A percentile compares a stretch with the other conserved stretches of the same genome.
These are phyloP conservation scores for Temnothorax unifasciatus DNA, from an alignment of 2,888 invertebrate species.

Conservation along the genomic window DNA sequence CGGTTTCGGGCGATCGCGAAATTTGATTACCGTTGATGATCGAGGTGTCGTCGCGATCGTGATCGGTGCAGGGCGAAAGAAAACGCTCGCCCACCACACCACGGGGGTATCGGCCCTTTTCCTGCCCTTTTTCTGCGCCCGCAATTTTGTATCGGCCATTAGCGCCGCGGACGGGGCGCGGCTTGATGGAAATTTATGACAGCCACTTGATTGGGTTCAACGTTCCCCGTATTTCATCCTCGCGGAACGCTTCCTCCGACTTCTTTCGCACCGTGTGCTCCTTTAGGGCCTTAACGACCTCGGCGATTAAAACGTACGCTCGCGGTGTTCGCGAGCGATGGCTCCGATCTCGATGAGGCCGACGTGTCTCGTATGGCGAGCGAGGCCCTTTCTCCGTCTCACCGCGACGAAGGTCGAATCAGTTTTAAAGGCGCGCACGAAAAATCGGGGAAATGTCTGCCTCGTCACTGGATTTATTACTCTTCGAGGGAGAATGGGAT, in stretches of 20 bases:
- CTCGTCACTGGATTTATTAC: not conserved
- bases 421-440: conserved; percentile 8
- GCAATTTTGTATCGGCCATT: conserved; percentile 84
- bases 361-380: conserved; percentile 37
- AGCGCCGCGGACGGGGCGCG: conserved; percentile 78
- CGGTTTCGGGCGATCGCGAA: conserved; percentile 20
- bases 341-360: conserved; percentile 33
- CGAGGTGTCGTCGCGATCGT: conserved; percentile 37
- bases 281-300: conserved; percentile 70
- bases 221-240: conserved; percentile 84
- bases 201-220: conserved; percentile 86
- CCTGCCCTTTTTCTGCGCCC: conserved; percentile 57
- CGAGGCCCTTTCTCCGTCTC: conserved; percentile 11
- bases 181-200: conserved; percentile 86
- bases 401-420: conserved; percentile 7
- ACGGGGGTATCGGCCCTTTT: conserved; percentile 24
- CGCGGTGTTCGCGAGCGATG: conserved; percentile 28
- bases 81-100: conserved; percentile 29
- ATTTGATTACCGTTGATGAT: conserved; percentile 44
- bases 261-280: conserved; percentile 64
- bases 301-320: conserved; percentile 69
- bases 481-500: not conserved
- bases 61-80: conserved; percentile 15
- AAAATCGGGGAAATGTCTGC: not conserved
- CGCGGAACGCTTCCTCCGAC: conserved; percentile 66